Evolutionary conservation across 2,113 vertebrate species (phyloP).

Genomic region (Salminus brasiliensis): DNA sequence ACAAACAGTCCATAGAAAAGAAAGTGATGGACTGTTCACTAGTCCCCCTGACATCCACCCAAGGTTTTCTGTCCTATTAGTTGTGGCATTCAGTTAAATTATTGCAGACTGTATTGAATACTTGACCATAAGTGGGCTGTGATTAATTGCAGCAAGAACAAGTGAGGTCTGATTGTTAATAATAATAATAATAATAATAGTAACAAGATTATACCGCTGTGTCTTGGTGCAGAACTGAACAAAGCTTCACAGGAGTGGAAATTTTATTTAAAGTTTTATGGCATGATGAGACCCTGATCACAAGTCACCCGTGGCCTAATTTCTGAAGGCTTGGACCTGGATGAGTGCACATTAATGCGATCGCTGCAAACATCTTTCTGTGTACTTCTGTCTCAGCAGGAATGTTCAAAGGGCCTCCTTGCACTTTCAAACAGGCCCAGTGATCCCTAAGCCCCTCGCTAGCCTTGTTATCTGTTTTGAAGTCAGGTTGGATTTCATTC

Average conservation of each 20-base stretch:
- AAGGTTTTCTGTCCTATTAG: too few relatives aligned
- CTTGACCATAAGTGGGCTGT: too few relatives aligned
- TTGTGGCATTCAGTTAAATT: too few relatives aligned
- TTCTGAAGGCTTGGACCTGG: not conserved
- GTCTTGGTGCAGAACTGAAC: not conserved
- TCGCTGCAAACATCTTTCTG: not conserved
- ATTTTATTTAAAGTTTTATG: not conserved
- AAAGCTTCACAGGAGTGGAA: not conserved
- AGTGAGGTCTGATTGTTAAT: too few relatives aligned
- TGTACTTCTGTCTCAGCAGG: constrained; percentile 10
- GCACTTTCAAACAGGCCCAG: constrained; percentile 1
- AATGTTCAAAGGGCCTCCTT: constrained; percentile 30
- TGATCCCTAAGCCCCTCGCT: constrained; percentile 21
- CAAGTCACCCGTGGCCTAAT: not conserved
- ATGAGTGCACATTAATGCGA: constrained; percentile 26
- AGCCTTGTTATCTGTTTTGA: constrained; percentile 19
- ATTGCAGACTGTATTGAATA: too few relatives aligned
- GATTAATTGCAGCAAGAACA: too few relatives aligned
- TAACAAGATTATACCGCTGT: too few relatives aligned
- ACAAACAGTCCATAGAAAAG: too few relatives aligned
- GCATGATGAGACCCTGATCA: not conserved
- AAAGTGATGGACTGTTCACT: too few relatives aligned
- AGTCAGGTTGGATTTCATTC: constrained; percentile 19
- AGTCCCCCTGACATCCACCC: too few relatives aligned
- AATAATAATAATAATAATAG: too few relatives aligned